Conservation (phyloP, 1,140 invertebrate genomes). For the Tetramorium parvispinum region DNA sequence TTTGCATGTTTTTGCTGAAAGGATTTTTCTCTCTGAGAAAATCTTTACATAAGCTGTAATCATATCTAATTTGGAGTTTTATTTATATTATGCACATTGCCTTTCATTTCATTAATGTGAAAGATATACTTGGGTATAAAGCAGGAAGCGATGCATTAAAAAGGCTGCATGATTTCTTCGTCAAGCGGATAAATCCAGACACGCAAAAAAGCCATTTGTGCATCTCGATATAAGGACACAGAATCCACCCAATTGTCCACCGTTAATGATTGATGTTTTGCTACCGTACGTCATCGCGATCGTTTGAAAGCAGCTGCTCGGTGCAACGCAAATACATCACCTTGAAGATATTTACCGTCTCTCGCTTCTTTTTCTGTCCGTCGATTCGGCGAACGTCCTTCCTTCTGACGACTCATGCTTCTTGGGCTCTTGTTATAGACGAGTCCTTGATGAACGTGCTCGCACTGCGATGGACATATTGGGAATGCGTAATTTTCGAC, state of each 20-base stretch:
- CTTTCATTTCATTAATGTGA: not conserved
- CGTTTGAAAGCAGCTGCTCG: slow-evolving; percentile 34
- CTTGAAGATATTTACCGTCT: slow-evolving; percentile 37
- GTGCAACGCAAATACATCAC: slow-evolving; percentile 47
- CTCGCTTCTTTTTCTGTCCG: slow-evolving; percentile 29
- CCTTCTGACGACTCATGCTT: slow-evolving; percentile 29
- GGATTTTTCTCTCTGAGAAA: not conserved
- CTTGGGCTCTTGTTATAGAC: slow-evolving; percentile 19
- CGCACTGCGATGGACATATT: not conserved
- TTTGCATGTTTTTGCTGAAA: not conserved
- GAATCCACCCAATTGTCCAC: slow-evolving; percentile 60
- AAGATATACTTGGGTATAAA: not conserved
- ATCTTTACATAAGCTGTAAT: not conserved
- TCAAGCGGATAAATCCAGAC: not conserved
- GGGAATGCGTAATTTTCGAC: not conserved
- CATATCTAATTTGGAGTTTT: not conserved
- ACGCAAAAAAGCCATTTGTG: slow-evolving; percentile 26
- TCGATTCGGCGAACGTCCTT: slow-evolving; percentile 49
- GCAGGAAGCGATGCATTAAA: not conserved
- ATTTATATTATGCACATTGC: not conserved
- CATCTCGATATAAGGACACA: slow-evolving; percentile 31
- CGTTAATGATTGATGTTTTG: slow-evolving; percentile 72
- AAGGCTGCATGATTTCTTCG: not conserved
- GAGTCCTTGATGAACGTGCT: slow-evolving; percentile 36
- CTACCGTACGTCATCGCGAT: slow-evolving; percentile 44